phyloP scores from a whole-genome alignment of 1,140 invertebrate genomes.

The Schlechtendalia chinensis region DNA sequence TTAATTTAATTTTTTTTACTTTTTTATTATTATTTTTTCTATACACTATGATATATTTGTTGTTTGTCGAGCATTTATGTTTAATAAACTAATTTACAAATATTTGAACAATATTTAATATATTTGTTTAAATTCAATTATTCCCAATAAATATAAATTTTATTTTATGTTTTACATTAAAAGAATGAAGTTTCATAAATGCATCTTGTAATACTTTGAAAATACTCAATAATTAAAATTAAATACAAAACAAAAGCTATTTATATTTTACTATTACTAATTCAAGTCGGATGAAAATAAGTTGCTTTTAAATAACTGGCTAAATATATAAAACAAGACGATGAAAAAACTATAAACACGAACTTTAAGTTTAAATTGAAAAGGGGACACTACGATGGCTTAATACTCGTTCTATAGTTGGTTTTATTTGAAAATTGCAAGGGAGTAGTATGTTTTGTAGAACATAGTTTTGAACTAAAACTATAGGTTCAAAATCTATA shows the following conservation, averaged over 20 bases:
- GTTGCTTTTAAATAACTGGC: neutral
- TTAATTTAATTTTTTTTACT: too few species aligned
- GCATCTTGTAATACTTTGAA: neutral
- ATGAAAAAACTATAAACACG: slow-evolving; percentile 3
- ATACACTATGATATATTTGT: too few species aligned
- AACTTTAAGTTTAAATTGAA: neutral
- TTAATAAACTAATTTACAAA: too few species aligned
- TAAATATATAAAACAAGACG: neutral
- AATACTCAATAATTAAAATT: neutral
- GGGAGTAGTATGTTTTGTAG: too few species aligned
- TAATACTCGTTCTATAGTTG: neutral
- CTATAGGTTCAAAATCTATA: too few species aligned
- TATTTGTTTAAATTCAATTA: too few species aligned
- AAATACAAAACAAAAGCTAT: neutral
- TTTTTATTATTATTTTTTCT: too few species aligned
- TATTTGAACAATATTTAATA: too few species aligned
- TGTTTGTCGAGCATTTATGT: too few species aligned
- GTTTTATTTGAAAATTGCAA: neutral
- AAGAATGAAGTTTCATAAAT: neutral
- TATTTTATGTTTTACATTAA: too few species aligned
- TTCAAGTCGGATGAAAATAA: neutral
- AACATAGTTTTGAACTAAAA: too few species aligned
- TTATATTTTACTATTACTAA: neutral
- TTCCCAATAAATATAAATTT: too few species aligned
- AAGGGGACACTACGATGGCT: neutral